Percentiles rank a stretch among this genome's conserved stretches.
These are phyloP conservation scores for Prosopocoilus inquinatus DNA, from an alignment of 2,888 invertebrate genomes.

Conservation along the genomic window DNA sequence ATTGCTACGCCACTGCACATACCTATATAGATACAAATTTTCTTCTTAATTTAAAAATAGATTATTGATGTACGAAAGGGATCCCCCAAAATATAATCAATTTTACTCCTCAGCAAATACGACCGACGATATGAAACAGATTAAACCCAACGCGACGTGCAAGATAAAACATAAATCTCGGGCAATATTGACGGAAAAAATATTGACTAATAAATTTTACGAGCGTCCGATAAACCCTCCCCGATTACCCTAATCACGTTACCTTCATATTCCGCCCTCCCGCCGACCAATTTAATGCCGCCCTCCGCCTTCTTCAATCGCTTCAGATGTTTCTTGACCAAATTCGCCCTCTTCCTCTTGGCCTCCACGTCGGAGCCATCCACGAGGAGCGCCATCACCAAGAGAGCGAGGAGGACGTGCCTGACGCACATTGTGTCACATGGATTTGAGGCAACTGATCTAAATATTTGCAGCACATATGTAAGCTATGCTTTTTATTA, in stretches of 20 bases:
- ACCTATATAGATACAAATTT: no score
- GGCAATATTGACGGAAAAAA: no score
- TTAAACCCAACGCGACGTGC: no score
- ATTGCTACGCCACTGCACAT: no score
- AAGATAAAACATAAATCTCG: no score
- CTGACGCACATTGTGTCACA: conserved; percentile 22
- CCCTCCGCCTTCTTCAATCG: conserved; percentile 72
- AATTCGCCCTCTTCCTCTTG: conserved; percentile 53
- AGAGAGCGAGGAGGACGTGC: conserved; percentile 13
- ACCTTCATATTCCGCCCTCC: conserved; percentile 72
- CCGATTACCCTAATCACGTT: conserved; percentile 29
- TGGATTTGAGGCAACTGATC: conserved; percentile 20
- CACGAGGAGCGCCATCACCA: neutral
- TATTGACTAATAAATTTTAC: no score
- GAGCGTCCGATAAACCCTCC: no score
- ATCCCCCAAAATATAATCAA: no score
- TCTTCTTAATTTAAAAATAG: no score
- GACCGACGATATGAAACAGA: no score
- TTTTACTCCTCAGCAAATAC: no score
- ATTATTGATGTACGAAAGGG: no score
- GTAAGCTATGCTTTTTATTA: conserved; percentile 26
- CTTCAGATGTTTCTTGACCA: conserved; percentile 69
- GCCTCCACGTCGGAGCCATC: conserved; percentile 2
- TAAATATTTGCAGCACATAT: conserved; percentile 23
- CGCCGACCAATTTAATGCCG: conserved; percentile 69